Evolutionary conservation across 1,140 invertebrate species (phyloP).

Genomic region (Octopus bimaculoides): DNA sequence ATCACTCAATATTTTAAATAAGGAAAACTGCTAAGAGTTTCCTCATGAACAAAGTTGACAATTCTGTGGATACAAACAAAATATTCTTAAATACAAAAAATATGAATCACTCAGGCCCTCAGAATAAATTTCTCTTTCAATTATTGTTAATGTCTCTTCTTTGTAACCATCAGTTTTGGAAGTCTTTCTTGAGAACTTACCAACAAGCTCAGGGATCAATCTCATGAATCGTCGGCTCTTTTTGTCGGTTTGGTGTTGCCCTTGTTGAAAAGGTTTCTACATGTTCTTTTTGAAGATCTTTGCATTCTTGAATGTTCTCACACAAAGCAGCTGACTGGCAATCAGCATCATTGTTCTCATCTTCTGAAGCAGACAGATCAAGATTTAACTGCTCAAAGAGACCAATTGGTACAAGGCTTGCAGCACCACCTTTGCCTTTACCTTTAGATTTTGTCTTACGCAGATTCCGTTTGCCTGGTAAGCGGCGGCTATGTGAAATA

Average conservation of each 20-base stretch:
- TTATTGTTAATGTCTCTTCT: too few species aligned
- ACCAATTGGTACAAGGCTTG: slow-evolving; percentile 17
- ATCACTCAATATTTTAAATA: too few species aligned
- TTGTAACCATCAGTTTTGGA: not conserved
- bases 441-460: slow-evolving; percentile 52
- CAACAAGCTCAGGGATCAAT: not conserved
- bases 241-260: not conserved
- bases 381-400: slow-evolving; percentile 33
- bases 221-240: not conserved
- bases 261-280: not conserved
- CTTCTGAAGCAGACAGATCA: slow-evolving; percentile 29
- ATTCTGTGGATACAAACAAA: not conserved
- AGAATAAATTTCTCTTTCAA: not conserved
- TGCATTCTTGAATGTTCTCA: not conserved
- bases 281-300: not conserved
- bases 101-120: not conserved
- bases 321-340: not conserved
- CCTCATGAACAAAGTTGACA: too few species aligned
- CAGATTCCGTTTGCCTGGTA: slow-evolving; percentile 40
- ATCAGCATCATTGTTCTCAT: slow-evolving; percentile 14
- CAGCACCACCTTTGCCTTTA: slow-evolving; percentile 44
- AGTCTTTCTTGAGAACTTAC: not conserved
- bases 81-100: not conserved
- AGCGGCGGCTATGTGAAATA: slow-evolving; percentile 23
- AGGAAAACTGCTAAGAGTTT: too few species aligned